Evolutionary conservation across 2,113 vertebrate species (phyloP).

Genomic region (Reinhardtius hippoglossoides): DNA sequence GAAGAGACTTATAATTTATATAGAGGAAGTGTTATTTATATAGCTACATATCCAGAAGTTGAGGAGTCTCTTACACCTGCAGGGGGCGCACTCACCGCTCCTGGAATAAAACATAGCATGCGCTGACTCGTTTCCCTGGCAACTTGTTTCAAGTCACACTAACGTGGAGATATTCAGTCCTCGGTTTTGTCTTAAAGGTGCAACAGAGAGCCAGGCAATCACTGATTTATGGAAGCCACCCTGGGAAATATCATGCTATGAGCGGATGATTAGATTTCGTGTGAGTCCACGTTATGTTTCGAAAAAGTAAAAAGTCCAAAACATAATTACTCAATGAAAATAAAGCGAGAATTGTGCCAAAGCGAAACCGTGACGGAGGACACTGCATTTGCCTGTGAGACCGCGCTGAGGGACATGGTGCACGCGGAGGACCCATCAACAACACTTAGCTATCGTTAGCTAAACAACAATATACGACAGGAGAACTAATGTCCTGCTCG

Average conservation of each 20-base stretch:
- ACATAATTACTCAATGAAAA: not conserved
- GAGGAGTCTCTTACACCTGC: not conserved
- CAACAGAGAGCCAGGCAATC: not conserved
- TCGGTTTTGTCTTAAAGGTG: not conserved
- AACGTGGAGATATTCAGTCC: not conserved
- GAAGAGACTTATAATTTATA: not conserved
- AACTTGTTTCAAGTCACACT: not conserved
- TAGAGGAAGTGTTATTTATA: not conserved
- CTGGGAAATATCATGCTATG: too few relatives aligned
- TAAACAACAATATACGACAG: not conserved
- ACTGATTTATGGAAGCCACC: not conserved
- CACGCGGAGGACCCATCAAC: rapidly evolving
- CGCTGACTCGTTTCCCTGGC: conserved; percentile 22
- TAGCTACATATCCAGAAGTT: not conserved
- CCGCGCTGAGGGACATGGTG: rapidly evolving
- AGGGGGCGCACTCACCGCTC: not conserved
- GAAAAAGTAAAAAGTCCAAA: not conserved
- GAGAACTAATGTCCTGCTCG: not conserved
- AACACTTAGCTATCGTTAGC: conserved; percentile 15
- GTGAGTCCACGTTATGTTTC: too few relatives aligned
- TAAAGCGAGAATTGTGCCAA: not conserved
- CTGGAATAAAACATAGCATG: not conserved
- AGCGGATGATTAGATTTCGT: too few relatives aligned
- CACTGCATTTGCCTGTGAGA: conserved; percentile 8
- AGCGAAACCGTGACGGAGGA: not conserved